phyloP scores from a whole-genome alignment of 2,113 vertebrate genomes.

The Pelobates fuscus region DNA sequence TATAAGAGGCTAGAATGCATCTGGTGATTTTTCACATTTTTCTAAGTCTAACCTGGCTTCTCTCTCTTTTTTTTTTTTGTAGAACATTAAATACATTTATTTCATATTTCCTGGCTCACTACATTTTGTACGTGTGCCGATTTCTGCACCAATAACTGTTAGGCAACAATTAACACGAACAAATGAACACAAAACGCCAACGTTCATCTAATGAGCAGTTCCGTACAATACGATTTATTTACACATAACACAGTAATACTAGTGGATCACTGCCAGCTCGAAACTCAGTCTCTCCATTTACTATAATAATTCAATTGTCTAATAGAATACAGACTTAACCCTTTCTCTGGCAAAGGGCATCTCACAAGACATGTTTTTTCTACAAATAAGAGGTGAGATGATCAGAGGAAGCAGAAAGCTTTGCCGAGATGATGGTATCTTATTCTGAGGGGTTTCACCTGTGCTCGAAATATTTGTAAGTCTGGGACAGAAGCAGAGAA shows the following conservation, averaged over 20 bases:
- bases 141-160: conserved; percentile 34
- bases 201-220: conserved; percentile 29
- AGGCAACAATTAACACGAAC: conserved; percentile 43
- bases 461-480: neutral
- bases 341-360: neutral
- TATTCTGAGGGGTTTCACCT: neutral
- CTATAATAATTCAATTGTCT: conserved; percentile 6
- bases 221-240: conserved; percentile 33
- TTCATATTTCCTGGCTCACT: conserved; percentile 15
- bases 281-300: neutral
- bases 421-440: neutral
- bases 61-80: neutral
- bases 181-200: conserved; percentile 44
- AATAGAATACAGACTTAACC: conserved; percentile 16
- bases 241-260: conserved; percentile 26
- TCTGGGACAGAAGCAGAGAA: neutral
- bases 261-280: conserved; percentile 19
- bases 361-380: neutral
- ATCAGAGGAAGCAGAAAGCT: neutral
- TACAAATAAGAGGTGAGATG: neutral
- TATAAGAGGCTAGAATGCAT: conserved; percentile 8
- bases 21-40: conserved; percentile 28
- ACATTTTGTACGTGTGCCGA: conserved; percentile 9
- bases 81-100: conserved; percentile 10
- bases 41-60: conserved; percentile 34